Evolutionary conservation across 2,797 vertebrate species (phyloP).

Genomic region (Siniperca scherzeri): DNA sequence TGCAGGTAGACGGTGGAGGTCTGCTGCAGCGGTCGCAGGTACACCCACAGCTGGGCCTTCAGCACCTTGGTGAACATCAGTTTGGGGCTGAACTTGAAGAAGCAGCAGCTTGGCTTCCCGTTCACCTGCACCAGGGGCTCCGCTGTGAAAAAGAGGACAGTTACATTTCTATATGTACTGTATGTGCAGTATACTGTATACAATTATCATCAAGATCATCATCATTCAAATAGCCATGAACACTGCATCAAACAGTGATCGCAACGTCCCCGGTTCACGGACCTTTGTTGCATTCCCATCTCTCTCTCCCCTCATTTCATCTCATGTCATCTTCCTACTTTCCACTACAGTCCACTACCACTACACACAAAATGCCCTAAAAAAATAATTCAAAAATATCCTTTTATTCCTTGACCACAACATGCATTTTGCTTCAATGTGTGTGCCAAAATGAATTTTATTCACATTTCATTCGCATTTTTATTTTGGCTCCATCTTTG

Average conservation of each 20-base stretch:
- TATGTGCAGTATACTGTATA: not conserved
- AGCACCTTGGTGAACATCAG: slow-evolving; percentile 99
- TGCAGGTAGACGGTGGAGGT: slow-evolving; percentile 98
- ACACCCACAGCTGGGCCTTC: slow-evolving; percentile 99
- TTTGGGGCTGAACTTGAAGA: slow-evolving; percentile 99
- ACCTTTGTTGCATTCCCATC: not conserved
- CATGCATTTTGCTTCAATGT: not conserved
- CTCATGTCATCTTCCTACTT: not conserved
- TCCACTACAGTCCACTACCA: not conserved
- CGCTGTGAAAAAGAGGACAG: slow-evolving; percentile 83
- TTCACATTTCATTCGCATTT: not conserved
- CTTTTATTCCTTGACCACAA: not conserved
- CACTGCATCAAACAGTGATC: not conserved
- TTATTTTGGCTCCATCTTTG: not conserved
- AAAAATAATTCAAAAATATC: no score
- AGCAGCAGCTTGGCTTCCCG: slow-evolving; percentile 97
- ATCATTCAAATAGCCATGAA: not conserved
- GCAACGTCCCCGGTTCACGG: not conserved
- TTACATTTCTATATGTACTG: slow-evolving; percentile 3
- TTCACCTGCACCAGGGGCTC: slow-evolving; percentile 97
- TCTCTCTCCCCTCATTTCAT: not conserved
- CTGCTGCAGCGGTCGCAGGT: slow-evolving; percentile 95
- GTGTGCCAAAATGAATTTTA: not conserved
- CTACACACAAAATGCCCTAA: no score
- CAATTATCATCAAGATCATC: not conserved